phyloP scores from a whole-genome alignment of 1,140 invertebrate genomes.

The Gerris buenoi region DNA sequence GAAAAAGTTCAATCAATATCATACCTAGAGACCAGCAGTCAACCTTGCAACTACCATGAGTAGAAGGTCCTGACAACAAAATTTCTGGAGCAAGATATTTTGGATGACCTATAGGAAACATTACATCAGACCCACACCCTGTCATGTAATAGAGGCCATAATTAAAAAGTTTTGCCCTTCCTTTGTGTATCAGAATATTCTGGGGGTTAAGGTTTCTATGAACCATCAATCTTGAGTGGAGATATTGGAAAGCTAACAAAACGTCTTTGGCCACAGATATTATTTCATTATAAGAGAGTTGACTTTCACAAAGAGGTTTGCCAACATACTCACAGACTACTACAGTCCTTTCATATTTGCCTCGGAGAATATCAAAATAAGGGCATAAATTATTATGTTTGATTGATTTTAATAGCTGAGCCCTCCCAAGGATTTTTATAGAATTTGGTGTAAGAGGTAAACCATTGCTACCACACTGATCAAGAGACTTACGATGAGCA shows the following conservation, averaged over 20 bases:
- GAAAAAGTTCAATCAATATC: constrained; percentile 60
- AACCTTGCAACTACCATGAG: constrained; percentile 37
- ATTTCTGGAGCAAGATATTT: constrained; percentile 78
- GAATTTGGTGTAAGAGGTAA: constrained; percentile 90
- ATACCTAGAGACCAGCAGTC: constrained; percentile 88
- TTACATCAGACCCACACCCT: constrained; percentile 60
- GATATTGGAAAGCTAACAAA: constrained; percentile 51
- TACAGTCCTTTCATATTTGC: constrained; percentile 86
- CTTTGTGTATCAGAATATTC: constrained; percentile 63
- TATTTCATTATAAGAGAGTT: constrained; percentile 34
- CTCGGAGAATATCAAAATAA: constrained; percentile 80
- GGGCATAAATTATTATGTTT: constrained; percentile 66
- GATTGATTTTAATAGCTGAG: constrained; percentile 67
- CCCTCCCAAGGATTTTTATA: constrained; percentile 78
- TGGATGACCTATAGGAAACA: constrained; percentile 76
- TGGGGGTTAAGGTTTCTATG: constrained; percentile 66
- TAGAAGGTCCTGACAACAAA: constrained; percentile 33
- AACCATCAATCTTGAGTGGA: constrained; percentile 58
- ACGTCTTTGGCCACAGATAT: constrained; percentile 49
- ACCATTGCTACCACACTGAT: constrained; percentile 88
- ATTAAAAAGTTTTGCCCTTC: constrained; percentile 66
- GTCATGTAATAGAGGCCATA: constrained; percentile 90
- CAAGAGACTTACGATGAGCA: constrained; percentile 73
- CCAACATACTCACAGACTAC: constrained; percentile 75
- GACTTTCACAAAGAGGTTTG: constrained; percentile 35